Percentiles rank a stretch among this genome's conserved stretches.
Conservation (phyloP, 1,140 invertebrate genomes). For the Formica exsecta region DNA sequence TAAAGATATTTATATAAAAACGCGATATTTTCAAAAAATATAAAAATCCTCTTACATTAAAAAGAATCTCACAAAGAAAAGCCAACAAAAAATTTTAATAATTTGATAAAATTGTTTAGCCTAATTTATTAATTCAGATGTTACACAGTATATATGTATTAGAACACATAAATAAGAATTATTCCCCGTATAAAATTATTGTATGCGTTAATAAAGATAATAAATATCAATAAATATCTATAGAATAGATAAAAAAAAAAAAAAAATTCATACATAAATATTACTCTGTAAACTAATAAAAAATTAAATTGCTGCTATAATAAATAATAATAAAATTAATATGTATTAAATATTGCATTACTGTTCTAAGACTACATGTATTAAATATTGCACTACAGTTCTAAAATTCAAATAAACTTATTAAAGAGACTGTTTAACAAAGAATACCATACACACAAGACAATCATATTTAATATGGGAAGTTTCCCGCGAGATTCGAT, state of each 20-base stretch:
- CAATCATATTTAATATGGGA: neutral
- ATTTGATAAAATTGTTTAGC: neutral
- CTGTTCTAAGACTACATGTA: neutral
- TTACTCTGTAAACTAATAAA: neutral
- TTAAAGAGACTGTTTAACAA: neutral
- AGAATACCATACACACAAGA: neutral
- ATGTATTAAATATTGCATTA: neutral
- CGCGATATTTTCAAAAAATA: neutral
- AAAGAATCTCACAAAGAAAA: neutral
- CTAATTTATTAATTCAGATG: neutral
- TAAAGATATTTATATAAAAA: neutral
- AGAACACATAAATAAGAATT: neutral
- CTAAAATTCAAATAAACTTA: neutral
- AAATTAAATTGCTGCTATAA: neutral
- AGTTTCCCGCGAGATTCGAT: conserved; percentile 38
- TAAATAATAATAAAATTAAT: neutral
- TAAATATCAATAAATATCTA: conserved; percentile 1
- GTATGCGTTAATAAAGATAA: neutral
- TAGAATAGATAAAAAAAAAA: neutral
- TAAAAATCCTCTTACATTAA: neutral
- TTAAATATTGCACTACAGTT: neutral
- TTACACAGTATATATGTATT: neutral
- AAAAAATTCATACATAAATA: no score
- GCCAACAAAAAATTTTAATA: neutral
- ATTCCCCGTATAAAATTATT: neutral